Evolutionary conservation across 2,113 vertebrate genomes (phyloP).

Genomic region (Naja naja): DNA sequence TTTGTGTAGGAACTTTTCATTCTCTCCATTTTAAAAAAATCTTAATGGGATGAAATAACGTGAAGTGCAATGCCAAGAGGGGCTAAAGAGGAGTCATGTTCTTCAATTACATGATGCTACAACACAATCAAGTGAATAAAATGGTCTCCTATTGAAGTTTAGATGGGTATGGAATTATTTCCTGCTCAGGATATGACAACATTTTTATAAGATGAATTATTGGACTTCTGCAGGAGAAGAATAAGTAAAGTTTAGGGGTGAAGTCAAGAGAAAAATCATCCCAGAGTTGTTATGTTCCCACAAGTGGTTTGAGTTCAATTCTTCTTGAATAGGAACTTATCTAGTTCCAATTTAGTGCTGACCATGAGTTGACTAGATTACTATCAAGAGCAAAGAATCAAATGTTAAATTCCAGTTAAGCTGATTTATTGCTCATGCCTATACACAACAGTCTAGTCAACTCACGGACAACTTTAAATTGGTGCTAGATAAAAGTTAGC

Average conservation of each 20-base stretch:
- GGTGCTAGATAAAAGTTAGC: neutral
- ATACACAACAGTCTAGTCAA: neutral
- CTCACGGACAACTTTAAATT: neutral
- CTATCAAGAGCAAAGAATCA: neutral
- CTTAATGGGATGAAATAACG: conserved; percentile 28
- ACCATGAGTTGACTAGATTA: neutral
- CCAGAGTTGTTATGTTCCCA: neutral
- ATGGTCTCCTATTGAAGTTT: neutral
- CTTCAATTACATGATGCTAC: neutral
- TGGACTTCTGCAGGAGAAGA: neutral
- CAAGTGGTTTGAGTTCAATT: neutral
- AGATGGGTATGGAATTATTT: no score
- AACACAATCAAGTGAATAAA: neutral
- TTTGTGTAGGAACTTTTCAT: conserved; percentile 12
- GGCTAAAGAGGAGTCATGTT: neutral
- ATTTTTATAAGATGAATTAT: neutral
- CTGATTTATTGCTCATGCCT: neutral
- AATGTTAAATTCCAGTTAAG: neutral
- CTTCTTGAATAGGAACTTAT: neutral
- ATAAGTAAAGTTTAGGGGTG: neutral
- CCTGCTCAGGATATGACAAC: neutral
- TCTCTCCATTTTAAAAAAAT: neutral
- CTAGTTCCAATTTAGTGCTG: neutral
- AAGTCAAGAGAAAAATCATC: neutral
- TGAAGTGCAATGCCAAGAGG: neutral